phyloP scores from a whole-genome alignment of 64 coral and sea anemone species.

The Porites australiensis region DNA sequence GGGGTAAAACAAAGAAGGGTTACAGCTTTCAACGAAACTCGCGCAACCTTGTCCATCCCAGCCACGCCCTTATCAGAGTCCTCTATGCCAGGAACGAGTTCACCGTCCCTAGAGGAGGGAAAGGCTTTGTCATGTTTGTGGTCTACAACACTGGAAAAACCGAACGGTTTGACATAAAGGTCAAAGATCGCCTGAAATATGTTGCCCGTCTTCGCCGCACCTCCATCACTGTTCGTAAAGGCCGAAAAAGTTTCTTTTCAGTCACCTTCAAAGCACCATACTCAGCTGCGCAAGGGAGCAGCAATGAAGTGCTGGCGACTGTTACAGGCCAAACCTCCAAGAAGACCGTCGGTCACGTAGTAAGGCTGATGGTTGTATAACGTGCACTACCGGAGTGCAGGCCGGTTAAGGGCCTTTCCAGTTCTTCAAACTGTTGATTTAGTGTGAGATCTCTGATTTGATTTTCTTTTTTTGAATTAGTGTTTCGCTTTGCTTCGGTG shows the following conservation, averaged over 20 bases:
- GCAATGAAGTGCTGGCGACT: constrained; percentile 12
- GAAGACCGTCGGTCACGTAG: not conserved
- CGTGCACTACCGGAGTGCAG: not conserved
- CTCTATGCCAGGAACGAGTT: constrained; percentile 47
- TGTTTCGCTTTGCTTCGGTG: constrained; percentile 4
- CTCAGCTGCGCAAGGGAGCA: constrained; percentile 10
- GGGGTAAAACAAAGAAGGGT: constrained; percentile 48
- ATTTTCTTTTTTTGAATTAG: not conserved
- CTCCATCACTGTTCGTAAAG: not conserved
- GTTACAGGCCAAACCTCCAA: constrained; percentile 26
- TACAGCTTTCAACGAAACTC: constrained; percentile 41
- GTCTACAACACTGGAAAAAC: constrained; percentile 47
- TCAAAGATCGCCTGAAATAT: constrained; percentile 44
- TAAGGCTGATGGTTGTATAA: constrained; percentile 53
- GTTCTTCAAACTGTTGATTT: not conserved
- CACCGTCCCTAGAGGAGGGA: constrained; percentile 26
- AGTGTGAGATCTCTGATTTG: not conserved
- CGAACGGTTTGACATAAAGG: constrained; percentile 25
- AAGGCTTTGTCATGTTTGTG: constrained; percentile 22
- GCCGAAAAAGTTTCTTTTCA: not conserved
- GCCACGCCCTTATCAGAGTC: constrained; percentile 33
- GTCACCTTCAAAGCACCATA: constrained; percentile 9
- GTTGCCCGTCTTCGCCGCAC: not conserved
- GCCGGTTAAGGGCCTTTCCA: not conserved
- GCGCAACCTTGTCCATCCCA: constrained; percentile 1